Conservation (phyloP, 2,113 vertebrate genomes). For the Gobio gobio region DNA sequence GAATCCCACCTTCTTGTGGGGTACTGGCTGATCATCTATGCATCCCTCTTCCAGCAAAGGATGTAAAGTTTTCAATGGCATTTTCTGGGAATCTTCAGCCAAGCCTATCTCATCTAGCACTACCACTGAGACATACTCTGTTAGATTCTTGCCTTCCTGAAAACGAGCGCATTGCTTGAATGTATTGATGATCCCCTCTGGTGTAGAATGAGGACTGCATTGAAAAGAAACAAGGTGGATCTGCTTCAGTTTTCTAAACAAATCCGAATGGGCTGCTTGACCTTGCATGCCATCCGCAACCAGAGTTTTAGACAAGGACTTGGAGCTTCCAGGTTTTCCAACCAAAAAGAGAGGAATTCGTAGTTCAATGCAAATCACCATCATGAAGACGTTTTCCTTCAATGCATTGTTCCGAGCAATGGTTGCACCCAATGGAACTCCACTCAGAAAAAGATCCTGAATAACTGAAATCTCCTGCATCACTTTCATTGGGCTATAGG, state of each 20-base stretch:
- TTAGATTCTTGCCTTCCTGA: constrained; percentile 91
- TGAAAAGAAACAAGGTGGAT: constrained; percentile 95
- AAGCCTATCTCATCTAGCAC: constrained; percentile 96
- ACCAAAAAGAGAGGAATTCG: constrained; percentile 95
- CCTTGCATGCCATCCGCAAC: constrained; percentile 97
- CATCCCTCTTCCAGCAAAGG: constrained; percentile 95
- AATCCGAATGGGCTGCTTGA: constrained; percentile 84
- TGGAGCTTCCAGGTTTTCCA: constrained; percentile 97
- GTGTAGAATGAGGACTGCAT: constrained; percentile 96
- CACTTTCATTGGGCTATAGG: constrained; percentile 72
- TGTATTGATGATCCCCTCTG: constrained; percentile 94
- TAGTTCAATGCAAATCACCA: constrained; percentile 94
- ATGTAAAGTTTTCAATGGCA: constrained; percentile 95
- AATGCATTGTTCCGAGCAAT: constrained; percentile 91
- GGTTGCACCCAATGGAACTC: constrained; percentile 81
- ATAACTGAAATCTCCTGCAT: constrained; percentile 82
- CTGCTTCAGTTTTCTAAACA: constrained; percentile 90
- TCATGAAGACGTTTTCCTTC: constrained; percentile 98
- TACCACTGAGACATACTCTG: constrained; percentile 92
- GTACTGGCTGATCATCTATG: constrained; percentile 88
- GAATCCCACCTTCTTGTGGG: constrained; percentile 95
- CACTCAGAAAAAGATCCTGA: constrained; percentile 88
- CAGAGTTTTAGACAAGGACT: constrained; percentile 94
- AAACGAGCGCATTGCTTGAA: constrained; percentile 95
- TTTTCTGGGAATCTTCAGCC: constrained; percentile 95